Conservation (phyloP, 2,888 invertebrate species). For the Dioctria linearis region DNA sequence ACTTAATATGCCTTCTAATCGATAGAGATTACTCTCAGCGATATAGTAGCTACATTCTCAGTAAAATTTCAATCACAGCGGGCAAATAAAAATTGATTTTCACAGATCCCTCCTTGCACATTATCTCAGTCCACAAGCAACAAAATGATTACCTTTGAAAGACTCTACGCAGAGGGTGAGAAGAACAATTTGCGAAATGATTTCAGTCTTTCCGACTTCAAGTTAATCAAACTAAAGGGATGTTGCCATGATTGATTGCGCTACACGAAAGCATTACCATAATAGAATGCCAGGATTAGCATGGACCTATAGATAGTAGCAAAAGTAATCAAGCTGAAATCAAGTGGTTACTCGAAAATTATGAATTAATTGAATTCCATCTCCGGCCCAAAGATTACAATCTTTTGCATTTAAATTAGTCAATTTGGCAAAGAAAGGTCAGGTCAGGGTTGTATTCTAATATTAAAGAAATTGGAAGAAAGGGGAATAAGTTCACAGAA, state of each 20-base stretch:
- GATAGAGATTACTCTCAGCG: too few species aligned
- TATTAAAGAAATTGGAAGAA: too few species aligned
- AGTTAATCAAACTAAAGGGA: background rate
- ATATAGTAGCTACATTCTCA: too few species aligned
- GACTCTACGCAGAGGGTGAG: too few species aligned
- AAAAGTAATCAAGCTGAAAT: slow-evolving; percentile 1
- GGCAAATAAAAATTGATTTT: too few species aligned
- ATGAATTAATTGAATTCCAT: slow-evolving; percentile 43
- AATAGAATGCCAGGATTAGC: slow-evolving; percentile 5
- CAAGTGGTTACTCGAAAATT: slow-evolving; percentile 32
- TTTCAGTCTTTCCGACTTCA: background rate
- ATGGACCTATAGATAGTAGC: background rate
- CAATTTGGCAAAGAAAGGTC: slow-evolving; percentile 28
- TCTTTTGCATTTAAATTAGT: slow-evolving; percentile 35
- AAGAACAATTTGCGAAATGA: too few species aligned
- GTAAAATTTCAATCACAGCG: too few species aligned
- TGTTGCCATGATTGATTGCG: slow-evolving; percentile 5
- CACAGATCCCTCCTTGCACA: too few species aligned
- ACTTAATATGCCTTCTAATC: too few species aligned
- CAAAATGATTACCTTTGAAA: too few species aligned
- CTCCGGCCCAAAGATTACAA: background rate
- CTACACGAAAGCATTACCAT: slow-evolving; percentile 4
- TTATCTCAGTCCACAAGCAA: too few species aligned
- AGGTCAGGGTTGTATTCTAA: background rate
- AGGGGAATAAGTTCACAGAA: too few species aligned